Base-by-base conservation (phyloP, 2,797 vertebrate species). In the Erpetoichthys calabaricus region DNA sequence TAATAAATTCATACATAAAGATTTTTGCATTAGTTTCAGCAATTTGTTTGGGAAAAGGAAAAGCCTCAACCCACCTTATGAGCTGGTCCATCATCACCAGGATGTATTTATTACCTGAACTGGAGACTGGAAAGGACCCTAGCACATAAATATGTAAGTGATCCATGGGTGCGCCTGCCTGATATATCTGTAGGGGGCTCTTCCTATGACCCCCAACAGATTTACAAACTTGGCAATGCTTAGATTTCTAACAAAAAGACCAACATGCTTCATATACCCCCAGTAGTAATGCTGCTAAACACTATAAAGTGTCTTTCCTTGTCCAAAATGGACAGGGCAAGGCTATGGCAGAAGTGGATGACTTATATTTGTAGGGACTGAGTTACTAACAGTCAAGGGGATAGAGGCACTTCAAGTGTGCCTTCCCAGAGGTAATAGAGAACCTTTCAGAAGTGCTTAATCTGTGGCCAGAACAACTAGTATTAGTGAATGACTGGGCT, bases 251-350 rank as follows among this genome's bases (percentile, higher is more conserved):
- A n/a, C 42, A 7, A 55, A n/a, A 41, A 7, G n/a, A 43, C 3
- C 41, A 55, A 43, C 53, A 7, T 43, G 41, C 25, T 9, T 43
- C 10, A 55, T 55, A 7, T n/a, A 7, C 42, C 25, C 5, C 1
- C 41, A 1, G 5, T 55, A 43, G 53, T 55, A 55, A 44, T 2
- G 6, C 4, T 55, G 53, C n/a, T 3, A 7, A 44, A 4, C 4
- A 55, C 4, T 7, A 7, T 55, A 55, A 6, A 55, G 42, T 42
- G 5, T 55, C 53, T 55, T 55, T 43, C 53, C n/a, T 41, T 55
- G 5, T 25, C 53, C 25, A 7, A 55, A 25, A 6, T 41, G 47
- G 9, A 9, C 4, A 2, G 25, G 45, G 55, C 43, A 7, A 44
- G 5, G 44, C 45, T 9, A 10, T 56, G 55, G 8, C 8, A 45